Base-by-base conservation (phyloP, 1,140 invertebrate species). In the Trissolcus basalis region DNA sequence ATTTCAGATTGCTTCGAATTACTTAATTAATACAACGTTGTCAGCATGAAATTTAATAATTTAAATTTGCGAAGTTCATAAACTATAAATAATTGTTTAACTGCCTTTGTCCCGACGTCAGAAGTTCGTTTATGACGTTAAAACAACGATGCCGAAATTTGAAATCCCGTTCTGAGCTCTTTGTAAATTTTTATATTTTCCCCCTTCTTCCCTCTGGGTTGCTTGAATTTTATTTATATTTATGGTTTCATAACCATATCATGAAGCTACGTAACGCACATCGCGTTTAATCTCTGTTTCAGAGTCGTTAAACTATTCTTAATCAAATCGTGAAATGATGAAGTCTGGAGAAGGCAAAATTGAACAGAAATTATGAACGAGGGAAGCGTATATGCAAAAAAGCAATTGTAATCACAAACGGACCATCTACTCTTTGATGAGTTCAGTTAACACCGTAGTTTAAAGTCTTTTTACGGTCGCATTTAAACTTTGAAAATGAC, bases 341-440 rank as follows among this genome's bases (percentile, higher is more conserved):
- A 33, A 12, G n/a, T 13, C 36, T n/a, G 8, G 32, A 1, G 36
- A 51, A 44, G 10, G 47, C 6, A 11, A 47, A 64, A 54, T 54
- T 54, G 43, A 35, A 54, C 27, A 15, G 13, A 27, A 47, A 56
- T 65, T 56, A 65, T 65, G 36, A 43, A 56, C 39, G 1, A 19
- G 9, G 11, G 12, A 41, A n/a, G 33, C 32, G 16, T 13, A 32
- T 8, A 11, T 10, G 19, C 19, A 27, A 53, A 54, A 47, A 59
- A 47, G 32, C 41, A 19, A 4, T 54, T 56, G 47, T 69, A 69
- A 69, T 69, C 65, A 55, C 45, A 54, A 33, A 55, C 14, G 33
- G n/a, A n/a, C 56, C 35, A 54, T 69, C 48, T 60, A 60, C 49
- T 69, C 8, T n/a, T 4, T 16, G 36, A 39, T n/a, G 9, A 39